These are phyloP conservation scores for Sycophila texana DNA, from an alignment of 2,888 invertebrate species.

Conservation along the genomic window DNA sequence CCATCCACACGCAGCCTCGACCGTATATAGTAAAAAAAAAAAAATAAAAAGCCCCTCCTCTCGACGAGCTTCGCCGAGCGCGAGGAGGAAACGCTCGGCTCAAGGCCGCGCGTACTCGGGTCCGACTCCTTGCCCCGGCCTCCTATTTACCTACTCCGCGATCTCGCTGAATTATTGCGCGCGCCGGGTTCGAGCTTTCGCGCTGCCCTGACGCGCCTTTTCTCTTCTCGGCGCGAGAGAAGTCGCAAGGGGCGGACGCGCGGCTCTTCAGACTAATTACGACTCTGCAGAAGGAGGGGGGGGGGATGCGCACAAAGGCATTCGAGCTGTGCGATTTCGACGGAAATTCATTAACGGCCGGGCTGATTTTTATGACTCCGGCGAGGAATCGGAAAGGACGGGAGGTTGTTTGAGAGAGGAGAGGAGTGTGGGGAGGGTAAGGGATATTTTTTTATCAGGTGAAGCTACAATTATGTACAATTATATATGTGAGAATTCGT, in stretches of 20 bases:
- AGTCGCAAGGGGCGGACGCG: conserved; percentile 27
- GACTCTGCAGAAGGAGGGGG: neutral
- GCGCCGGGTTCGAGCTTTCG: neutral
- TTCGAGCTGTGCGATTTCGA: conserved; percentile 12
- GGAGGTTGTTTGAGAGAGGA: too few relatives aligned
- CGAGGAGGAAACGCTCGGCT: neutral
- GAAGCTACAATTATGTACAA: too few relatives aligned
- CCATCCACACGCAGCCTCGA: too few relatives aligned
- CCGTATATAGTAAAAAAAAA: too few relatives aligned
- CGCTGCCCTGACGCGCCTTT: neutral
- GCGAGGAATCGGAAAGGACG: neutral
- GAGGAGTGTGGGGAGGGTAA: too few relatives aligned
- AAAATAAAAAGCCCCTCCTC: too few relatives aligned
- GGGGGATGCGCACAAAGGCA: neutral
- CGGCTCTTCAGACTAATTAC: conserved; percentile 50
- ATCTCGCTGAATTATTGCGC: conserved; percentile 12
- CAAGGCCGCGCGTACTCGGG: too few relatives aligned
- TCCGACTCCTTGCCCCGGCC: too few relatives aligned
- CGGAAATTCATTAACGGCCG: conserved; percentile 9
- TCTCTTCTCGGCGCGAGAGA: conserved; percentile 1
- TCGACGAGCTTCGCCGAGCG: neutral
- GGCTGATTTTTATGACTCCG: conserved; percentile 1
- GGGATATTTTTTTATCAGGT: too few relatives aligned
- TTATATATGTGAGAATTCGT: too few relatives aligned
- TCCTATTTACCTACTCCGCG: conserved; percentile 16